Evolutionary conservation across 2,797 vertebrate genomes (phyloP), one percentile per base, ranked within the genome.

Genomic region (Clarias laeviceps): DNA sequence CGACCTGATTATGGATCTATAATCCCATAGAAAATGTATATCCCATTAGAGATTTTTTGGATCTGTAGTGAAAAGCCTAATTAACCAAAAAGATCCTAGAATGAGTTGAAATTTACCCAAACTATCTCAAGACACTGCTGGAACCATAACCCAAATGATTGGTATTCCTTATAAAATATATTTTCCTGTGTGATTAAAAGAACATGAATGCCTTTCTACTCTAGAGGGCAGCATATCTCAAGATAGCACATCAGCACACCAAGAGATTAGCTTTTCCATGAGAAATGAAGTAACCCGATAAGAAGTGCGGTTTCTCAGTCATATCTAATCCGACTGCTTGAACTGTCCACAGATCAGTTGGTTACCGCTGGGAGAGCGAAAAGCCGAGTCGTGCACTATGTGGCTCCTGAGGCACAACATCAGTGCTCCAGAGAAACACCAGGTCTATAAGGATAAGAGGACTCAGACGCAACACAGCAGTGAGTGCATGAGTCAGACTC

Each of bases 331-430:
- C 12, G 34, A 65, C 24, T 4, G 5, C 37, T 80, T 61, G 5
- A 20, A 11, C 74, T 34, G 54, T 61, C 56, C 61, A 79, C 74
- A 95, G 93, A 91, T 94, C 34, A 92, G 93, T 90, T 93, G 94
- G 57, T 84, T 93, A 86, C 92, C 94, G 6, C 90, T 93, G 22
- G 81, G 90, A 3, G 93, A 94, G 88, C 90, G 72, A 3, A 85
- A 87, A 84, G 91, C 88, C 15, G 94, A 94, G 89, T 88, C 92
- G n/a, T 92, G 90, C 50, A 88, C 92, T 0, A 90, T 93, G 24
- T 94, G 93, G 93, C 86, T 94, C 82, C 91, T 94, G 77, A 93
- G 92, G 88, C 93, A 92, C 90, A 90, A 90, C 6, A 32, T 78
- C 84, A 90, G 82, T 17, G 59, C 86, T 78, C 91, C 84, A 85